Base-by-base conservation (phyloP, 2,888 invertebrate genomes). In the Sinhomidia bicolor region DNA sequence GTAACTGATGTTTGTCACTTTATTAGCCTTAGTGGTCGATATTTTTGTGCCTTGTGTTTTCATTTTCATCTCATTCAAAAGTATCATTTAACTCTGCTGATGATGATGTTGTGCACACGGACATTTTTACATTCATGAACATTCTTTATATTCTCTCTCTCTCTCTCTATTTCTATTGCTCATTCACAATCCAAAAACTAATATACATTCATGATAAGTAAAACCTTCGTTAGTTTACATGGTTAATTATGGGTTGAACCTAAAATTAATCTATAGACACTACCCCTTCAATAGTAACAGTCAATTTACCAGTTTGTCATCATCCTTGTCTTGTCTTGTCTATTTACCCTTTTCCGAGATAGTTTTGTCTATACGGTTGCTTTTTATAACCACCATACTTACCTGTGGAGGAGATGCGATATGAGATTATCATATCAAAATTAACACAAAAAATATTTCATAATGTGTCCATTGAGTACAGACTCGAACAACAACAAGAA, bases 1-100 rank as follows among this genome's bases (percentile, higher is more conserved):
- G 47, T 26, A 76, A 44, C 44, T 51, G 20, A 23, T 74, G 20
- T 71, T 74, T 84, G 74, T 74, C 84, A 84, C 32, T 84, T 29
- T 57, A n/a, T n/a, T n/a, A n/a, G n/a, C n/a, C n/a, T n/a, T n/a
- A n/a, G n/a, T 36, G 36, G 36, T 7, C 7, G 36, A 5, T 36
- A 7, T 36, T 36, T 5, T 7, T 36, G 65, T 6, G 17, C 79
- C 41, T 79, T 60, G 79, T 60, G 14, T 51, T 51, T 76, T 76
- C 47, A 60, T 36, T 20, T 76, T 76, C 47, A 60, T 36, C 12
- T 60, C 60, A 41, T 36, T n/a, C 57, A 29, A 41, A 20, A 60
- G 41, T 36, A 79, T 41, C 36, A 36, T 60, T 60, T 29, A 12
- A 14, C 12, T 26, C 54, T 26, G 26, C 26, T 26, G 29, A 29